These are phyloP conservation scores for Siniperca chuatsi DNA, from an alignment of 2,113 vertebrate genomes.

Conservation along the genomic window DNA sequence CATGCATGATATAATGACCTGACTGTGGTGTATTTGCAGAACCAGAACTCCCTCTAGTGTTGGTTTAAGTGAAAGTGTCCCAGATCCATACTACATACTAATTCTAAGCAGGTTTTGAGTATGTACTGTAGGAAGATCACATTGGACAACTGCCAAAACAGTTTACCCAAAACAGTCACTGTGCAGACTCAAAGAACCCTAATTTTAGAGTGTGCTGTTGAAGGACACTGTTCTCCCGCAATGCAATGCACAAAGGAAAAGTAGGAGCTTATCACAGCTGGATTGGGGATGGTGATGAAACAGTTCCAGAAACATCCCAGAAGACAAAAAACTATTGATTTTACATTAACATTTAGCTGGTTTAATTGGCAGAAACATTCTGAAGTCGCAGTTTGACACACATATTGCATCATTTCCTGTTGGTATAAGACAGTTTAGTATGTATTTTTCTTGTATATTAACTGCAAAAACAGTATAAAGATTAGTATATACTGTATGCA, in stretches of 20 bases:
- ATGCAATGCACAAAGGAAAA: neutral
- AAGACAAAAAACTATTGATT: neutral
- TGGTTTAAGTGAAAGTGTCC: neutral
- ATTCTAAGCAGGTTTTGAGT: neutral
- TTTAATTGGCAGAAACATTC: neutral
- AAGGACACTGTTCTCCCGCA: neutral
- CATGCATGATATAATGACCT: conserved; percentile 13
- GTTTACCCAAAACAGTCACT: neutral
- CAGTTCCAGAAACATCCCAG: neutral
- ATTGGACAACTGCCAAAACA: neutral
- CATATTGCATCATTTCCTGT: neutral
- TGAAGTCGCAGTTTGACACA: neutral
- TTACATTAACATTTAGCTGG: neutral
- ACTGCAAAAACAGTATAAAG: neutral
- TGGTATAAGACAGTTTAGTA: neutral
- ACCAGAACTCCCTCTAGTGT: conserved; percentile 69
- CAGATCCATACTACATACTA: neutral
- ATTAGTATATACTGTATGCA: neutral
- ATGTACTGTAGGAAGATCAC: neutral
- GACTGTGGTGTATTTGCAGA: conserved; percentile 1
- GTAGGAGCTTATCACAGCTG: too few species aligned
- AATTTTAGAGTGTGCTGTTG: neutral
- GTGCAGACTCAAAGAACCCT: neutral
- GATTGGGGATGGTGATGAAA: neutral
- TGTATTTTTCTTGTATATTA: neutral